Percentiles rank a stretch among this genome's conserved stretches.
Evolutionary conservation across 2,113 vertebrate genomes (phyloP).

Genomic region (Menura novaehollandiae): DNA sequence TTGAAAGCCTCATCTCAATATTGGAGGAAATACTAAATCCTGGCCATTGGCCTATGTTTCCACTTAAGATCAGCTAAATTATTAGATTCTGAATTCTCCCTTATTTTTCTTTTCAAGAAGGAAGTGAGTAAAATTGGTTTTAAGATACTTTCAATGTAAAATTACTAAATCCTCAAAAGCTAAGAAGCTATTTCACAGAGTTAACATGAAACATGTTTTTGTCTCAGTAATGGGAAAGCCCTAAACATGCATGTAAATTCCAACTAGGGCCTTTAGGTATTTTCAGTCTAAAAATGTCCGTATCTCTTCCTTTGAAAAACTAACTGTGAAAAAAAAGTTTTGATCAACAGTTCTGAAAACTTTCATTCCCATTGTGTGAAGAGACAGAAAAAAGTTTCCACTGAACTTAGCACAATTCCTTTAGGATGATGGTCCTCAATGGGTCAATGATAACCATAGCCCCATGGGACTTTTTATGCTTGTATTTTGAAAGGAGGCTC

Average conservation of each 20-base stretch:
- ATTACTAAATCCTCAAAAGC: background rate
- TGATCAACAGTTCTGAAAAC: background rate
- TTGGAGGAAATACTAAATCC: background rate
- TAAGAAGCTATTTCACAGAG: background rate
- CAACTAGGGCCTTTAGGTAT: background rate
- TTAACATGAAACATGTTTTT: background rate
- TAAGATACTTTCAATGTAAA: background rate
- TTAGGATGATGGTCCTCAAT: background rate
- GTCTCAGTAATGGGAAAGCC: background rate
- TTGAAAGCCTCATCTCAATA: background rate
- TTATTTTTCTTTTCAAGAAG: background rate
- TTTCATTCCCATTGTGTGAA: background rate
- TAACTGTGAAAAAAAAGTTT: background rate
- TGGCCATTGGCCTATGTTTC: background rate
- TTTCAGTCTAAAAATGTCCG: background rate
- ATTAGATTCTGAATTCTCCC: background rate
- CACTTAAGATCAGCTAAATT: background rate
- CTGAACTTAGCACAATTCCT: background rate
- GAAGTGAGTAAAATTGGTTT: background rate
- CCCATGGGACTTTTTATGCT: background rate
- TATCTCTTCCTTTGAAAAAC: background rate
- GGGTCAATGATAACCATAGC: background rate
- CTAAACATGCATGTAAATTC: background rate
- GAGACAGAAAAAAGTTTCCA: background rate
- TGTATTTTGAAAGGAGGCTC: constrained; percentile 41